Evolutionary conservation across 2,797 vertebrate genomes (phyloP).

Genomic region (Falco rusticolus): DNA sequence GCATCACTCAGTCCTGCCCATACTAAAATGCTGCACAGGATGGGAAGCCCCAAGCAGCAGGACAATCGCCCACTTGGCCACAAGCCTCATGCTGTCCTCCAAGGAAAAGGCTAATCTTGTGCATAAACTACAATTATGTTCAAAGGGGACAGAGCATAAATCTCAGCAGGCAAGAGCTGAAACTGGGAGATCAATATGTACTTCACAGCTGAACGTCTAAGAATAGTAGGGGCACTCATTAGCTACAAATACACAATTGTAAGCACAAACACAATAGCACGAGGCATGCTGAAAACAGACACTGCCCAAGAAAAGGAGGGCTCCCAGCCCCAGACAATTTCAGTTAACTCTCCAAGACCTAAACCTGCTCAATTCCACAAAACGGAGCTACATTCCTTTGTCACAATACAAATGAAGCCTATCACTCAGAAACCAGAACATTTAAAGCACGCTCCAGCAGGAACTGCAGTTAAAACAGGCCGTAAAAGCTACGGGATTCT

Average conservation of each 20-base stretch:
- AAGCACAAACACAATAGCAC: accelerated
- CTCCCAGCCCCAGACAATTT: not conserved
- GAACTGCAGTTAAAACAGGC: not conserved
- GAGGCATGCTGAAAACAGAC: accelerated
- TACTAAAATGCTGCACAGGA: not conserved
- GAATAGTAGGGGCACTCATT: not conserved
- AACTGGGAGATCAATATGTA: not conserved
- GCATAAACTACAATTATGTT: accelerated
- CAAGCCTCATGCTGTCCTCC: not conserved
- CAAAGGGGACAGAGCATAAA: not conserved
- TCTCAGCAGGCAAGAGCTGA: not conserved
- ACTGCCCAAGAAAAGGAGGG: not conserved
- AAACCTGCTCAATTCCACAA: not conserved
- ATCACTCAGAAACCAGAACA: not conserved
- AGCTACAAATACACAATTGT: not conserved
- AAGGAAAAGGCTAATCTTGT: not conserved
- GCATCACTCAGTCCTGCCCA: not conserved
- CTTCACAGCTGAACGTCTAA: not conserved
- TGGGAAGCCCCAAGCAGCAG: not conserved
- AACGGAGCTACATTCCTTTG: not conserved
- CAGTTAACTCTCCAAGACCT: not conserved
- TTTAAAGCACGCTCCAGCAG: not conserved
- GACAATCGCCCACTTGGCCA: not conserved
- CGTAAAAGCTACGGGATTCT: not conserved
- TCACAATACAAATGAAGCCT: not conserved